Percentiles rank a stretch among this genome's conserved stretches.
Evolutionary conservation across 23 tunicate species (phyloP).

Genomic region (Phallusia fumigata): DNA sequence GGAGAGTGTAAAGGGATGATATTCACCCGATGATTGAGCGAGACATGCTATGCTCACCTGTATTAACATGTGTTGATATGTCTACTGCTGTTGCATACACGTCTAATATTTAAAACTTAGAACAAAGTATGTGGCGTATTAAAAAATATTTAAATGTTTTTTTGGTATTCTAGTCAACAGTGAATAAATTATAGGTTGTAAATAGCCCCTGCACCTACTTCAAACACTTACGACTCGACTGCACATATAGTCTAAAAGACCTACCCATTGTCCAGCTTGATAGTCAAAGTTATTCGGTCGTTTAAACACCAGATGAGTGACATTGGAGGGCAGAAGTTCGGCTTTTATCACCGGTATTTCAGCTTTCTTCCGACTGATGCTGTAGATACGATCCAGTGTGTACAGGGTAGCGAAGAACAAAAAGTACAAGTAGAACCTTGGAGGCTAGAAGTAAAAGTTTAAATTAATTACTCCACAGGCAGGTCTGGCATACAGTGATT

Average conservation of each 20-base stretch:
- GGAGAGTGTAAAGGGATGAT: constrained; percentile 95
- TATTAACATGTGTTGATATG: too few relatives aligned
- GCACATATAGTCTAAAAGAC: not conserved
- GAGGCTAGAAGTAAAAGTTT: constrained; percentile 30
- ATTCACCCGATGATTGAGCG: constrained; percentile 78
- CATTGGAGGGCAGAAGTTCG: constrained; percentile 74
- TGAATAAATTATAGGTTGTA: too few relatives aligned
- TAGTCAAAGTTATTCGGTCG: constrained; percentile 81
- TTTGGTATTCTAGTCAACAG: too few relatives aligned
- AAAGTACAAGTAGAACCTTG: constrained; percentile 70
- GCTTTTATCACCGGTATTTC: constrained; percentile 80
- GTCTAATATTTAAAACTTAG: too few relatives aligned
- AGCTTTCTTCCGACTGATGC: constrained; percentile 53
- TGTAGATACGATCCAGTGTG: constrained; percentile 73
- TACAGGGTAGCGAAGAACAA: constrained; percentile 69
- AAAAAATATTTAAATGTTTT: too few relatives aligned
- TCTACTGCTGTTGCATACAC: too few relatives aligned
- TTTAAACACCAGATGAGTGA: constrained; percentile 78
- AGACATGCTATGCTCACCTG: constrained; percentile 89
- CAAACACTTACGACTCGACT: too few relatives aligned
- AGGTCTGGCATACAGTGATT: too few relatives aligned
- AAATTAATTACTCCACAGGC: too few relatives aligned
- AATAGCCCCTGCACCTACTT: too few relatives aligned
- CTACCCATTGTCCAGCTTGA: constrained; percentile 96
- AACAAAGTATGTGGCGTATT: too few relatives aligned